These are phyloP conservation scores for Yponomeuta malinellus DNA, from an alignment of 2,888 invertebrate genomes.

Conservation along the genomic window DNA sequence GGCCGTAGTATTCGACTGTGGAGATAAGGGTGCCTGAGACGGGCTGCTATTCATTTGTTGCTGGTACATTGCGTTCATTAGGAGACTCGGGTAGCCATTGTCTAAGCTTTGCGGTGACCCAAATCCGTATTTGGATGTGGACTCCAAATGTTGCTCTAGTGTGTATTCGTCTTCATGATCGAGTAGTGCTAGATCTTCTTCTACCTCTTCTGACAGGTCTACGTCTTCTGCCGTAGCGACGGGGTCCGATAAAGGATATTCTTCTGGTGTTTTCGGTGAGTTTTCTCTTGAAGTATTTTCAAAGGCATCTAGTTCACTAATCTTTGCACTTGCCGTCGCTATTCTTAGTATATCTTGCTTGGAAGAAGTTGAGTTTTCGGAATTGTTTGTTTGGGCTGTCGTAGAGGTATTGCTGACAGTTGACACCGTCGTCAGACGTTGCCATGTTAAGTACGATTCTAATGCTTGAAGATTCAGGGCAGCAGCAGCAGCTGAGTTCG, in stretches of 20 bases:
- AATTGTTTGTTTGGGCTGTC: conserved; percentile 42
- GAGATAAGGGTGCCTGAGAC: conserved; percentile 61
- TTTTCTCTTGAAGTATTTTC: conserved; percentile 54
- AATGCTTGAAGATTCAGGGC: conserved; percentile 90
- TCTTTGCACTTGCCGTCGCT: conserved; percentile 74
- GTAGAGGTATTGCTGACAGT: conserved; percentile 58
- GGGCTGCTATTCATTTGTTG: conserved; percentile 71
- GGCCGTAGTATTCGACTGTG: conserved; percentile 57
- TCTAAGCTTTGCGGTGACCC: conserved; percentile 77
- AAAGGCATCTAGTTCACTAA: conserved; percentile 59
- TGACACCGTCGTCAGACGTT: conserved; percentile 84
- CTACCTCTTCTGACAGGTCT: conserved; percentile 82
- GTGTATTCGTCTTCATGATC: conserved; percentile 85
- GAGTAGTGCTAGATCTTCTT: conserved; percentile 83
- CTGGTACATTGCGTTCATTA: conserved; percentile 81
- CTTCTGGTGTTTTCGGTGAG: conserved; percentile 68
- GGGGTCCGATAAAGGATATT: conserved; percentile 67
- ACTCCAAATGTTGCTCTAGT: conserved; percentile 72
- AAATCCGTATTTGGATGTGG: conserved; percentile 61
- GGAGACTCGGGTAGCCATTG: conserved; percentile 81
- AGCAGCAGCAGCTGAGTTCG: conserved; percentile 88
- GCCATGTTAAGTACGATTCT: conserved; percentile 89
- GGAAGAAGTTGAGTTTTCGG: conserved; percentile 57
- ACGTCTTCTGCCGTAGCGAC: conserved; percentile 76
- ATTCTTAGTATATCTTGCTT: conserved; percentile 82